These are phyloP conservation scores for Cyclura pinguis DNA, from an alignment of 2,797 vertebrate genomes.

Conservation along the genomic window DNA sequence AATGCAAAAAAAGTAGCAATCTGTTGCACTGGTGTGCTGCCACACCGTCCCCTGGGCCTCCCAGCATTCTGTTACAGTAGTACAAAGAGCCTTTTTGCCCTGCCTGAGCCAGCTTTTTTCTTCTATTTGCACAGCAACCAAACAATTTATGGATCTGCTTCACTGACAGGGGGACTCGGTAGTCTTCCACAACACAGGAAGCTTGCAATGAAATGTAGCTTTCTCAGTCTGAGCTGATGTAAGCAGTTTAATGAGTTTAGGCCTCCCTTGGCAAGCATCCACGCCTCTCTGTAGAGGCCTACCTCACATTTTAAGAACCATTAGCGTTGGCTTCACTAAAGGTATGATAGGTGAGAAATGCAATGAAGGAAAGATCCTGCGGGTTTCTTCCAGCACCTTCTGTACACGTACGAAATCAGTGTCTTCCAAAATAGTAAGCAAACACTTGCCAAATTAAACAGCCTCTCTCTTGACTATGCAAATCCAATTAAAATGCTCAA, in stretches of 20 bases:
- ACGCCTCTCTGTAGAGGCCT: background rate
- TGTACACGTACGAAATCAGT: conserved; percentile 21
- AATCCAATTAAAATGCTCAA: conserved; percentile 43
- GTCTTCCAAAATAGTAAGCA: conserved; percentile 25
- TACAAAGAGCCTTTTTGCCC: no score
- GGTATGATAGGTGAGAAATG: conserved; percentile 22
- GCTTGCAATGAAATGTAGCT: background rate
- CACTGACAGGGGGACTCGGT: no score
- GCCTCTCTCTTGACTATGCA: conserved; percentile 31
- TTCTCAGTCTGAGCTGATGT: background rate
- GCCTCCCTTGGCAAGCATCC: background rate
- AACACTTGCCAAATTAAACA: conserved; percentile 31
- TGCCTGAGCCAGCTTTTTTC: no score
- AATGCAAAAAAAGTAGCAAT: no score
- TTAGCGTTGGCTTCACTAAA: conserved; percentile 22
- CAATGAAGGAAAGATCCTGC: background rate
- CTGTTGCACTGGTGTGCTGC: no score
- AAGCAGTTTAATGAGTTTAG: background rate
- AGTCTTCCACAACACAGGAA: background rate
- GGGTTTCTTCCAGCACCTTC: conserved; percentile 19
- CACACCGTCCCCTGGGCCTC: no score
- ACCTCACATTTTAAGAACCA: background rate
- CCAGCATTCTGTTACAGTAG: no score
- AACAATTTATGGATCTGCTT: no score
- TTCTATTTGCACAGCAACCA: no score